Base-by-base conservation (phyloP, 2,797 vertebrate genomes). In the Darevskia mixta region DNA sequence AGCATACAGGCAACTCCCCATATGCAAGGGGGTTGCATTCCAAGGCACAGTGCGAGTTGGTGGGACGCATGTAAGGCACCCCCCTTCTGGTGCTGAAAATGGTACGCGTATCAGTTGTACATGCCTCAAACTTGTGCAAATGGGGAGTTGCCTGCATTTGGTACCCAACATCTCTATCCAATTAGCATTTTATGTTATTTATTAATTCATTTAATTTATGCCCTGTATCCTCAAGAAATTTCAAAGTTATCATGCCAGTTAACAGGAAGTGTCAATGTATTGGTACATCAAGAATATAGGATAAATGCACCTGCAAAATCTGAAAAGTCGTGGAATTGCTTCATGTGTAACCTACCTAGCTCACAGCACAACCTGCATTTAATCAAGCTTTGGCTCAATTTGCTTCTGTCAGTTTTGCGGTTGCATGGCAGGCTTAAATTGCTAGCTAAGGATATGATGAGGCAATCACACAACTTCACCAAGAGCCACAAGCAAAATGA, bases 391-490 rank as follows among this genome's bases (percentile, higher is more conserved):
- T 87, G 69, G 29, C 17, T 77, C 43, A 82, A 78, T 88, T 78
- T 77, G 77, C 66, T 87, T 80, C 78, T 25, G 72, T 20, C n/a
- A 82, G 75, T 77, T 83, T 45, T 77, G 79, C 41, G 80, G 72
- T 35, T 77, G 45, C 25, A 78, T 25, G 7, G 4, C 55, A 69
- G 25, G 9, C 3, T 55, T 77, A 69, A 35, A 23, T 67, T 81
- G 35, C 32, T 71, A 87, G 49, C 67, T 41, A 72, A 25, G 38
- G 43, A 83, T 67, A 76, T 13, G 35, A 20, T 35, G 45, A 69
- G 41, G 35, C 61, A 38, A 81, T 41, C 32, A 58, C 8, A 49
- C 11, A 66, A 77, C 25, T 20, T 67, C 41, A 76, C n/a, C 13
- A 3, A 77, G 45, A 55, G 38, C 72, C 61, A 77, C 72, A 87